These are phyloP conservation scores for Epistrophe grossulariae DNA, from an alignment of 2,888 invertebrate genomes.

Conservation along the genomic window DNA sequence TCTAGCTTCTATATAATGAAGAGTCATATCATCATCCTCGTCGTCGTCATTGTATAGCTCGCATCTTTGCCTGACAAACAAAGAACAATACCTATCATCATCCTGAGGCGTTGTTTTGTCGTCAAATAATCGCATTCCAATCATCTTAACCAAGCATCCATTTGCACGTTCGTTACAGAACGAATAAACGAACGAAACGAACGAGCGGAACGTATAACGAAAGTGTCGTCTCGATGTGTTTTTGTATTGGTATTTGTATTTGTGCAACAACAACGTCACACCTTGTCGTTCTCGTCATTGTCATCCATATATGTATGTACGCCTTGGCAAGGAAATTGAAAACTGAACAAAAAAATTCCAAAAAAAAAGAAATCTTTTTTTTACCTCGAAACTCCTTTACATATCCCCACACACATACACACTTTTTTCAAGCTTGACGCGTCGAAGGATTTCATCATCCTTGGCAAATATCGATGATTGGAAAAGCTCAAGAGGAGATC, in stretches of 20 bases:
- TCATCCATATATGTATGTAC: slow-evolving; percentile 10
- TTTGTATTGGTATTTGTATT: slow-evolving; percentile 20
- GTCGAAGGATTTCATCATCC: slow-evolving; percentile 29
- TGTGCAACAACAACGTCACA: slow-evolving; percentile 25
- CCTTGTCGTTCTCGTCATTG: slow-evolving; percentile 15
- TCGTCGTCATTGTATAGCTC: background rate
- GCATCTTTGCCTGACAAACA: slow-evolving; percentile 28
- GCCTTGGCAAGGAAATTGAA: slow-evolving; percentile 56
- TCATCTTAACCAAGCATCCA: slow-evolving; percentile 57
- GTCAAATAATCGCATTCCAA: slow-evolving; percentile 61
- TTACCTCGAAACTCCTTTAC: slow-evolving; percentile 3
- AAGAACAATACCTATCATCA: slow-evolving; percentile 37
- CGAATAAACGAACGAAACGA: background rate
- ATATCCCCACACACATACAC: background rate
- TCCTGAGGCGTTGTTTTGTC: slow-evolving; percentile 63
- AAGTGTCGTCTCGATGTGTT: slow-evolving; percentile 18
- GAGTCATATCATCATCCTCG: background rate
- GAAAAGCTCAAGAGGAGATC: slow-evolving; percentile 40
- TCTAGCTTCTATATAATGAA: background rate
- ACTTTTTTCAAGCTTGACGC: slow-evolving; percentile 9
- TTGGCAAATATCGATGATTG: slow-evolving; percentile 60
- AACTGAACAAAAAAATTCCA: slow-evolving; percentile 36
- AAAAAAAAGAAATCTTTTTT: background rate
- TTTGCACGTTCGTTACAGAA: slow-evolving; percentile 51
- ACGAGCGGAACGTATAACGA: background rate